These are phyloP conservation scores for Forbesichthys agassizii DNA, from an alignment of 2,113 vertebrate species.

Conservation along the genomic window DNA sequence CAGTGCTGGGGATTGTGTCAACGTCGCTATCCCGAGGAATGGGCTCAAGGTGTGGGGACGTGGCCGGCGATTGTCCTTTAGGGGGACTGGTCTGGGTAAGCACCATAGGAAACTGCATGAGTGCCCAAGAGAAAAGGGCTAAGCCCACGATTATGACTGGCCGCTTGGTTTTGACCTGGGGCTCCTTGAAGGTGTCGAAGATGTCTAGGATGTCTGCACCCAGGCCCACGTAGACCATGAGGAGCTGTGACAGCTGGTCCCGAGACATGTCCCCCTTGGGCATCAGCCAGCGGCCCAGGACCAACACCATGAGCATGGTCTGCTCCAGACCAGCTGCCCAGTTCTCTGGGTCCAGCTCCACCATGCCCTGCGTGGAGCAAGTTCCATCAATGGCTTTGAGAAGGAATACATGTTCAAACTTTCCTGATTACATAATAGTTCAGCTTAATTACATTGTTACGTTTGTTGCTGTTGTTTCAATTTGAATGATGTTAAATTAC, in stretches of 20 bases:
- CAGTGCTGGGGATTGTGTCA: background rate
- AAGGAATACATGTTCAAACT: background rate
- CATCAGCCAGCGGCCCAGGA: conserved; percentile 79
- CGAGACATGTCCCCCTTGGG: conserved; percentile 79
- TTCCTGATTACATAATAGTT: background rate
- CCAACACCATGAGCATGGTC: conserved; percentile 78
- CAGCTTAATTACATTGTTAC: background rate
- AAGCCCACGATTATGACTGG: conserved; percentile 65
- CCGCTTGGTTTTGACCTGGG: conserved; percentile 67
- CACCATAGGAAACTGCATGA: conserved; percentile 79
- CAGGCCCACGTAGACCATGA: conserved; percentile 76
- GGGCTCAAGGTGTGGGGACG: background rate
- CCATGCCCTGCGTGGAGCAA: conserved; percentile 61
- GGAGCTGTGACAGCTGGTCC: conserved; percentile 78
- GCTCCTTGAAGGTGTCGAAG: conserved; percentile 77
- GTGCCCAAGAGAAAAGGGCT: conserved; percentile 76
- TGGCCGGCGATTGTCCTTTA: background rate
- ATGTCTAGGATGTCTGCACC: conserved; percentile 80
- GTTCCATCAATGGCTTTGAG: background rate
- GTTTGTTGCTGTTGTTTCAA: no score
- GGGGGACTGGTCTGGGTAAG: conserved; percentile 67
- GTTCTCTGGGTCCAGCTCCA: conserved; percentile 68
- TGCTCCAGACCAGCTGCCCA: conserved; percentile 77
- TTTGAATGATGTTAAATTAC: no score
- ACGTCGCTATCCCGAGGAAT: background rate